Evolutionary conservation across 2,888 invertebrate genomes (phyloP), one percentile per base, ranked within the genome.

Genomic region (Eupithecia inturbata): DNA sequence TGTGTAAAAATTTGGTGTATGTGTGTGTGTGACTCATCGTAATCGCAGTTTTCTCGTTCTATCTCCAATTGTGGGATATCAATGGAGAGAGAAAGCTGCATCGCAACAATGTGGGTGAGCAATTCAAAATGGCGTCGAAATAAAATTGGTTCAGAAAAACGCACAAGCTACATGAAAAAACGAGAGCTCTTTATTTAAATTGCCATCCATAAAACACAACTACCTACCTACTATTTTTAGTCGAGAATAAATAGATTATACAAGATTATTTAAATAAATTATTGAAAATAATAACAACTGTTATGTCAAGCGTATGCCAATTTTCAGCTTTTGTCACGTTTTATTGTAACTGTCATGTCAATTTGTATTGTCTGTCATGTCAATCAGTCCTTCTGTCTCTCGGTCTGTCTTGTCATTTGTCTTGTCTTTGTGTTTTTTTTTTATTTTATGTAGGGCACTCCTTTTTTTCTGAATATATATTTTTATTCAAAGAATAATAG

Each of bases 91-190:
- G 91, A 91, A 80, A 78, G 82, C 85, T 81, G 70, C 60, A 70
- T 33, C 36, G 68, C 28, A 22, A 84, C 82, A 84, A 87, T 79
- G 79, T 84, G 83, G 80, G 82, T 76, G 82, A 87, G 87, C 88
- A 84, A 84, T 86, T 87, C 92, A 93, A 93, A 93, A 93, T 93
- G 93, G 93, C 93, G 93, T 91, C 92, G 1, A 14, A 22, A 26
- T 60, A 60, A 22, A 22, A 22, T 12, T 62, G 31, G 28, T 62
- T 31, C 28, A 62, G 31, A 60, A 62, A 62, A 62, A 62, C 5
- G 62, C 62, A 62, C 62, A 62, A 19, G 31, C 62, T 62, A 10
- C 10, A 14, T 22, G n/a, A 57, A 57, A 57, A 57, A 57, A 26
- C 26, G 3, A 53, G 9, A 49, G 10, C n/a, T n/a, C 3, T n/a